A percentile compares a stretch with the other conserved stretches of the same genome.
These are phyloP conservation scores for Amphipyra tragopoginis DNA, from an alignment of 2,888 invertebrate species.

Conservation along the genomic window DNA sequence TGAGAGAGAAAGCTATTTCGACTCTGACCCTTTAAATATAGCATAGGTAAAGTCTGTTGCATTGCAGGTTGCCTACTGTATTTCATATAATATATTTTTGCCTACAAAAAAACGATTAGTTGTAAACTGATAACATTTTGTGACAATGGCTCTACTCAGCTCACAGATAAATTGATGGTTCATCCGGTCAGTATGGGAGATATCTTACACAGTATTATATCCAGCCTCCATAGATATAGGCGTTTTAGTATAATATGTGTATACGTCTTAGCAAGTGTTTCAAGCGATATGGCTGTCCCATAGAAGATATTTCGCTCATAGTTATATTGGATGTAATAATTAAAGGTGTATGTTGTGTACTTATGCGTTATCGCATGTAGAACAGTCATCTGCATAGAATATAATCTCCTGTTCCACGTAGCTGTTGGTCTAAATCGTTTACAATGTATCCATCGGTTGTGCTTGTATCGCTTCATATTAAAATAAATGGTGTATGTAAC, in stretches of 20 bases:
- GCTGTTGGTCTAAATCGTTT: conserved; percentile 36
- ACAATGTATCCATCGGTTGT: conserved; percentile 71
- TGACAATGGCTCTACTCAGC: too few relatives aligned
- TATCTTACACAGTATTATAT: conserved; percentile 1
- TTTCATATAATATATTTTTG: too few relatives aligned
- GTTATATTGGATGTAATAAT: conserved; percentile 30
- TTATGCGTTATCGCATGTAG: conserved; percentile 6
- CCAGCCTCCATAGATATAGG: conserved; percentile 10
- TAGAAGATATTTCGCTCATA: conserved; percentile 27
- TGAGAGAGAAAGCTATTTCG: too few relatives aligned
- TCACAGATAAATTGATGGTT: too few relatives aligned
- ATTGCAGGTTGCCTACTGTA: too few relatives aligned
- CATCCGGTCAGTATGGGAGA: neutral
- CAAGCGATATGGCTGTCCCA: conserved; percentile 7
- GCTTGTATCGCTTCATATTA: conserved; percentile 80
- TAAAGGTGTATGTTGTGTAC: conserved; percentile 26
- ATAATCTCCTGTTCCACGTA: conserved; percentile 9
- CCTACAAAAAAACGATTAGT: too few relatives aligned
- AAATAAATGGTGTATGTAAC: conserved; percentile 85
- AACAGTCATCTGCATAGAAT: conserved; percentile 1
- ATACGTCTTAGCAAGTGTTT: neutral
- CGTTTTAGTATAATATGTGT: conserved; percentile 4
- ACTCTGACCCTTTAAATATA: too few relatives aligned
- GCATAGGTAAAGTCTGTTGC: too few relatives aligned
- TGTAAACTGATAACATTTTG: too few relatives aligned